Base-by-base conservation (phyloP, 1,140 invertebrate genomes). In the Papilio xuthus region DNA sequence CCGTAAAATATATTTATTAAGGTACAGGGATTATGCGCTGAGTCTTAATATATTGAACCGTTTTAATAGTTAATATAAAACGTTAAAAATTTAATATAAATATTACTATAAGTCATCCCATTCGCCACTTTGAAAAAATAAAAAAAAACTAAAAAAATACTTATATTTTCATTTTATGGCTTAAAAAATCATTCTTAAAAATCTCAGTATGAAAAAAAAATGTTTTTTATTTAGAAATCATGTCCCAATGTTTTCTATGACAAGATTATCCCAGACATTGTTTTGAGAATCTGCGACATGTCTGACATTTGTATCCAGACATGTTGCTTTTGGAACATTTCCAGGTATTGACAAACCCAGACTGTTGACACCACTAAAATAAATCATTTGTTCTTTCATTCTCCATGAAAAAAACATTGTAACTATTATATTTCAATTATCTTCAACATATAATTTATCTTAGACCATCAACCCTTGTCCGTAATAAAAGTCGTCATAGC, bases 221-320 rank as follows among this genome's bases (percentile, higher is more conserved):
- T 56, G 53, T 20, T 20, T 23, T 12, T 8, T 28, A 28, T 67
- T 67, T 67, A 15, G 26, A 10, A 2, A 26, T 28, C 26, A 4
- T 60, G 20, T 60, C 2, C 18, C 12, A 26, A 56, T 67, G 60
- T 67, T 28, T 67, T 32, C 10, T 20, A 28, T 67, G 13, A 28
- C 4, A 67, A 67, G 60, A 67, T 67, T 15, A 28, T 67, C 13
- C n/a, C 12, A 32, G 71, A 44, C 71, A 47, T n/a, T 47, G 71
- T 73, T 73, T 42, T 73, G 20, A 26, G 71, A 47, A 73, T 23
- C 20, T 9, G 41, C n/a, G 20, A 23, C 7, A 15, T 50, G 37
- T 50, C 42, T 47, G 20, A 73, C 71, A 73, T 41, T 50, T 72
- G 70, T 26, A n/a, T 23, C 13, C 42, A 73, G 71, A n/a, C 37